phyloP scores from a whole-genome alignment of 2,113 vertebrate species.

The Centropristis striata region DNA sequence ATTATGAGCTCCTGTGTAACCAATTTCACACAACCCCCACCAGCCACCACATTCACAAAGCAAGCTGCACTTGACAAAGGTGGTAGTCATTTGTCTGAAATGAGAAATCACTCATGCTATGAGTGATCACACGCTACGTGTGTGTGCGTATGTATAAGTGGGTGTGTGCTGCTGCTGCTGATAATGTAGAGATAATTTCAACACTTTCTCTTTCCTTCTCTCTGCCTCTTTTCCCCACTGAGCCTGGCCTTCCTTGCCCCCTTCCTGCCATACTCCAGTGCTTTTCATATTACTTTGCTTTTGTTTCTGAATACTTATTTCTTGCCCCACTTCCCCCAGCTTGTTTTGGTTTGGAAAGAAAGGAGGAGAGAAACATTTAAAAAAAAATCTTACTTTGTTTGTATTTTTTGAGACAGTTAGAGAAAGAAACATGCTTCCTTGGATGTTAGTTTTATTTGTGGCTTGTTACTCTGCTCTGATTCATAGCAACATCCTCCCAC shows the following conservation, averaged over 20 bases:
- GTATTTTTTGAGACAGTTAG: conserved; percentile 38
- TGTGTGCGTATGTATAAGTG: not conserved
- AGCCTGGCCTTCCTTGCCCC: conserved; percentile 50
- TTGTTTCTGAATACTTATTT: conserved; percentile 75
- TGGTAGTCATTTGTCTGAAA: conserved; percentile 73
- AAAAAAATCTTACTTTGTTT: conserved; percentile 14
- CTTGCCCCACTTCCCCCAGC: conserved; percentile 70
- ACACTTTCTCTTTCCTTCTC: conserved; percentile 27
- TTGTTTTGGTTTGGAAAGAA: conserved; percentile 57
- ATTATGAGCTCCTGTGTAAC: conserved; percentile 10
- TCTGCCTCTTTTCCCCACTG: conserved; percentile 26
- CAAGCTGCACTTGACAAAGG: conserved; percentile 60
- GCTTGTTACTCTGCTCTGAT: conserved; percentile 71
- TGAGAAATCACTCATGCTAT: conserved; percentile 70
- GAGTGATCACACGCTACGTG: conserved; percentile 51
- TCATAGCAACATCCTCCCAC: conserved; percentile 65
- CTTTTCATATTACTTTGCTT: conserved; percentile 76
- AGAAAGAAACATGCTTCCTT: conserved; percentile 39
- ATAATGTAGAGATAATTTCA: conserved; percentile 72
- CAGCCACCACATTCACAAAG: conserved; percentile 47
- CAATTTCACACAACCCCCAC: conserved; percentile 23
- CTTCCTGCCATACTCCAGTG: conserved; percentile 70
- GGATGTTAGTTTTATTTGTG: conserved; percentile 64
- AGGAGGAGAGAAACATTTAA: conserved; percentile 37
- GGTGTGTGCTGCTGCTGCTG: conserved; percentile 21